These are phyloP conservation scores for Zaprionus lachaisei DNA, from an alignment of 1,140 invertebrate species.

Conservation along the genomic window DNA sequence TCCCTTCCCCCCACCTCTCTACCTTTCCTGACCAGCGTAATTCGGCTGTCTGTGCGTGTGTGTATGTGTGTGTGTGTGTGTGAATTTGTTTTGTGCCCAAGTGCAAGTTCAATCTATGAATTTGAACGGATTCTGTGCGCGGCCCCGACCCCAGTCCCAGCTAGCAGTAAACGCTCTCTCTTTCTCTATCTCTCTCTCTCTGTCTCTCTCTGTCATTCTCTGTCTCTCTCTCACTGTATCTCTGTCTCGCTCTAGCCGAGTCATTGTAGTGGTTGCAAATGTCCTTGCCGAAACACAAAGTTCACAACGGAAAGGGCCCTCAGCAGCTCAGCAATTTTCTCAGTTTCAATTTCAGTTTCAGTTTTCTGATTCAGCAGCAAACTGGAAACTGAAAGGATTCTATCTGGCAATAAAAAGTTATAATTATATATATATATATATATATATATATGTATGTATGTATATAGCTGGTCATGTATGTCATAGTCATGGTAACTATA, in stretches of 20 bases:
- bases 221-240: not conserved
- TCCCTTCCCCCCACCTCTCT: too few species aligned
- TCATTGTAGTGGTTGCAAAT: constrained; percentile 15
- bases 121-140: constrained; percentile 74
- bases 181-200: constrained; percentile 15
- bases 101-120: constrained; percentile 82
- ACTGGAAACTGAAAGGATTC: constrained; percentile 3
- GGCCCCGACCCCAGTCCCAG: constrained; percentile 62
- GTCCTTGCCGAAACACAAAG: constrained; percentile 75
- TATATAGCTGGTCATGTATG: too few species aligned
- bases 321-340: not conserved
- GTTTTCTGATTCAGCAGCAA: not conserved
- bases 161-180: not conserved
- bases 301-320: constrained; percentile 47
- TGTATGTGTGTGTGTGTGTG: constrained; percentile 36
- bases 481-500: too few species aligned
- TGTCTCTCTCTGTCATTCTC: not conserved
- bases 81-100: constrained; percentile 67
- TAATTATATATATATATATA: not conserved
- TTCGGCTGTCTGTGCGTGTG: constrained; percentile 29
- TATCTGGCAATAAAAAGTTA: not conserved
- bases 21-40: not conserved
- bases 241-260: not conserved
- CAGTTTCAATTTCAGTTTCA: not conserved
- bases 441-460: not conserved